Evolutionary conservation across 2,113 vertebrate genomes (phyloP), one percentile per base, ranked within the genome.

Genomic region (Empidonax alnorum): DNA sequence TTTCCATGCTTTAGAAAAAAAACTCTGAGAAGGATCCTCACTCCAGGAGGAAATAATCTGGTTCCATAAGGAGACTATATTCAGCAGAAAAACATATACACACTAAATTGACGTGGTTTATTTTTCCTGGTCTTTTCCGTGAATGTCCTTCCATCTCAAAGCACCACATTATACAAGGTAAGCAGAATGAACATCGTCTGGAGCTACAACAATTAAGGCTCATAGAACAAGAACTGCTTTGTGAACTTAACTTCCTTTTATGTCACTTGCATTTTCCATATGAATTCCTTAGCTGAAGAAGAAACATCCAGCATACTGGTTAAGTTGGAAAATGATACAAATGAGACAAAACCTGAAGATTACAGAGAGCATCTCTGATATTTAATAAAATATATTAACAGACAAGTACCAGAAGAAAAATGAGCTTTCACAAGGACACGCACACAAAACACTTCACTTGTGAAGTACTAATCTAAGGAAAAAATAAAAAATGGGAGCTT

Each of bases 391-490:
- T 35, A 58, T 9, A 92, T 87, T 87, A 83, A 72, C 21, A 91
- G 39, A 79, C 23, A 44, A 75, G 28, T n/a, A 78, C 49, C 69
- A 95, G 68, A 91, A 88, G 65, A 66, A 90, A 93, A 90, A 82
- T 21, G 18, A 92, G 53, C 75, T 94, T 95, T 88, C 69, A 91
- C 42, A 82, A 90, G 88, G 78, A 85, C 41, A 41, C 11, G 66
- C 39, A 73, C 30, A 88, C 12, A 85, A 52, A 96, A 76, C 50
- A 68, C n/a, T 56, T 73, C 46, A 69, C 39, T 82, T 84, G 11
- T 69, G 39, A 91, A 92, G 61, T 39, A 91, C n/a, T 84, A 82
- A 86, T 42, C 46, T 84, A 88, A 91, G 56, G 20, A 74, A 91
- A 89, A 79, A 10, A 41, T 61, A 66, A 92, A 73, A 91, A 94